Evolutionary conservation across 2,888 invertebrate genomes (phyloP), one percentile per base, ranked within the genome.

Genomic region (Hofmannophila pseudospretella): DNA sequence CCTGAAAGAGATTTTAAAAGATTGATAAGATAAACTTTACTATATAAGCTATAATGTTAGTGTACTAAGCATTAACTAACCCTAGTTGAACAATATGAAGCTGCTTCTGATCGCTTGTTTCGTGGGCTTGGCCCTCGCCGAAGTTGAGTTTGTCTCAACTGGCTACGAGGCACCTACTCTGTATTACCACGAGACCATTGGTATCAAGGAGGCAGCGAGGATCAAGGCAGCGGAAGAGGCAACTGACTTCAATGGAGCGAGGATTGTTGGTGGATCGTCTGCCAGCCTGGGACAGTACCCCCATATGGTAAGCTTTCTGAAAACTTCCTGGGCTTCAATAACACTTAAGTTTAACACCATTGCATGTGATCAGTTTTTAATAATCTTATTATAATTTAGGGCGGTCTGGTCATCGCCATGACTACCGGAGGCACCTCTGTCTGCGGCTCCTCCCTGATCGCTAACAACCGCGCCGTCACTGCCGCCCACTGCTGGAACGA

Each of bases 401-500:
- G 47, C 3, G 58, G 58, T 28, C 36, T 61, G 2, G 20, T 58
- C 2, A 51, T 70, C 29, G 10, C 36, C 1, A 36, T 67, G 12
- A 39, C 53, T 0, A 38, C 35, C 9, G 53, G 50, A 3, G 36
- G 14, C 2, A 49, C 44, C 0, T 55, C 58, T 1, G 56, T 62
- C 2, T 58, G 57, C 40, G 60, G 58, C 1, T 45, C 53, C 4
- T 70, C 76, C 10, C 67, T 84, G 32, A 20, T 57, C 1, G 36
- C 51, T 37, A 56, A 56, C 53, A 58, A 50, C n/a, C 56, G 59
- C 16, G 9, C 41, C 1, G 41, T 53, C 23, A 59, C 54, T 12
- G 56, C 56, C 0, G 57, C 57, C n/a, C 57, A 58, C 33, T 56
- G 57, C 48, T 58, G 57, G 58, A 28, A 20, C 1, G 43, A 46